Evolutionary conservation across 2,888 invertebrate genomes (phyloP), one percentile per base, ranked within the genome.

Genomic region (Brenthis daphne): DNA sequence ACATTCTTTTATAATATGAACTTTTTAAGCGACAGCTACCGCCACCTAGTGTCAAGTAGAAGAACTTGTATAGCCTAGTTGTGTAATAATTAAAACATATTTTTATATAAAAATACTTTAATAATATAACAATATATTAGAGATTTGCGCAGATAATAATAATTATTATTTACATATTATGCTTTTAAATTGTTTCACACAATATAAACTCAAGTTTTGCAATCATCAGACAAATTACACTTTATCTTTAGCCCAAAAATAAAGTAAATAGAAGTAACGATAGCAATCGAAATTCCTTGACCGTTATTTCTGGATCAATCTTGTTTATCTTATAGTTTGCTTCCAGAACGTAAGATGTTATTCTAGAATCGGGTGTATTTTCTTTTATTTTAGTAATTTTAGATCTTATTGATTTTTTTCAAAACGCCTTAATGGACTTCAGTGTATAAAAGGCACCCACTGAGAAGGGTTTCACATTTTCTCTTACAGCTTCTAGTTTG

Each of bases 31-130:
- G n/a, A 50, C 33, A 33, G 6, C 50, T 81, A 78, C 57, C 79
- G 88, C 86, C 91, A 90, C 88, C 92, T 90, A 68, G 75, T 73
- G 80, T 55, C 68, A 85, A 90, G 86, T 91, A 90, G 92, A 81
- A 50, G 13, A 64, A 24, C 11, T 64, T 37, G 11, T 43, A 43
- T 43, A 43, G 11, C 11, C 37, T 11, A 11, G 37, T 43, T 43
- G 0, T 11, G 2, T 8, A 43, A 43, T 11, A 43, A 11, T 8
- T 11, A 29, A 29, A 29, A 29, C 29, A 11, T 43, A 20, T 43
- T 43, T 43, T 43, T 43, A 11, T 43, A 11, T 8, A 11, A 43
- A 43, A 11, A 43, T 43, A 43, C 37, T 11, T 43, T 43, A 55
- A 6, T 50, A 8, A 58, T 33, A 4, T 47, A 53, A 50, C 20